phyloP scores from a whole-genome alignment of 1,140 invertebrate species.

The Calliphora vicina region DNA sequence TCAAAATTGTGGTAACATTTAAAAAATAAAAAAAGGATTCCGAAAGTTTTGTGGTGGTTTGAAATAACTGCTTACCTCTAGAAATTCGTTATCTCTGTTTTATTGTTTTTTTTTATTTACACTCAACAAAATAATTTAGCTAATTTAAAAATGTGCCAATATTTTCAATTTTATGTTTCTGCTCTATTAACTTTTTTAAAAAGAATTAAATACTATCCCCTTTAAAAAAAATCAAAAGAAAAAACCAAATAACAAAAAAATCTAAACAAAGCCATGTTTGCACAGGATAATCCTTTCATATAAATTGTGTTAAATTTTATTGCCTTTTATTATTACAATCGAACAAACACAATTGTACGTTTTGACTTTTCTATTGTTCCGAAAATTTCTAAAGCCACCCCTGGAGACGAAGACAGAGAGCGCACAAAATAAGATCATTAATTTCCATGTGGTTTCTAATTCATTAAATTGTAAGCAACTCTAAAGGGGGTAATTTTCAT shows the following conservation, averaged over 20 bases:
- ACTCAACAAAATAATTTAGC: no score
- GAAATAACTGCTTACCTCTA: no score
- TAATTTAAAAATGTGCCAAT: not conserved
- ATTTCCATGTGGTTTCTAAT: conserved; percentile 40
- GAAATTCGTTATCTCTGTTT: no score
- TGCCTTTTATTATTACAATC: conserved; percentile 36
- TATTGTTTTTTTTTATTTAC: no score
- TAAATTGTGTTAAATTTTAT: conserved; percentile 42
- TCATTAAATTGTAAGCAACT: conserved; percentile 38
- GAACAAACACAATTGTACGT: conserved; percentile 4
- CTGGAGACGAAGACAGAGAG: not conserved
- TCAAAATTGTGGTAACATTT: no score
- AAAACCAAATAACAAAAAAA: not conserved
- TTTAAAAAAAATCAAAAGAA: not conserved
- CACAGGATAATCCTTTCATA: conserved; percentile 39
- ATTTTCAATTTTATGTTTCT: not conserved
- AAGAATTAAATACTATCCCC: not conserved
- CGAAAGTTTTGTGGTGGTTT: no score
- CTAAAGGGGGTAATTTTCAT: conserved; percentile 35
- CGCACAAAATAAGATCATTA: conserved; percentile 39
- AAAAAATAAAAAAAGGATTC: no score
- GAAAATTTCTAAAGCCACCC: not conserved
- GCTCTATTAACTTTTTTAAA: not conserved
- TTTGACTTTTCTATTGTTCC: conserved; percentile 8
- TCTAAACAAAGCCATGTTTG: conserved; percentile 31